Conservation (phyloP, 2,888 invertebrate species). For the Patella caerulea region DNA sequence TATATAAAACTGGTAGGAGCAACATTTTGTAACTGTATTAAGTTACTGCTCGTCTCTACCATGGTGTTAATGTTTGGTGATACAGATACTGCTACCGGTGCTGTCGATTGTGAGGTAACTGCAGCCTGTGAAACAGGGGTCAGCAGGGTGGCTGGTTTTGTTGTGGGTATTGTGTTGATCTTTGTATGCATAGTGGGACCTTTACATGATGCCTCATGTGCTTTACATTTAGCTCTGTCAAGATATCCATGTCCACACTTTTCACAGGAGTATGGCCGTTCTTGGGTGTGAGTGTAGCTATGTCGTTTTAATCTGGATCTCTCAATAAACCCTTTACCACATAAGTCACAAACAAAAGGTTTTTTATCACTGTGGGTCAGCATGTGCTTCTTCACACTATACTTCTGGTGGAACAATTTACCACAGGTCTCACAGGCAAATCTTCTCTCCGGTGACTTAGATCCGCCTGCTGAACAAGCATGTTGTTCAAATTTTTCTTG, state of each 20-base stretch:
- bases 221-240: slow-evolving; percentile 4
- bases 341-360: slow-evolving; percentile 4
- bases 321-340: slow-evolving; percentile 6
- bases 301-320: slow-evolving; percentile 9
- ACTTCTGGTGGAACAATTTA: neutral
- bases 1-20: slow-evolving; percentile 4
- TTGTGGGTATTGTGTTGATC: slow-evolving; percentile 4
- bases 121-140: neutral
- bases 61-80: neutral
- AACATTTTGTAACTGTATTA: slow-evolving; percentile 2
- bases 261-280: slow-evolving; percentile 2
- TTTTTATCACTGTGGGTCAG: slow-evolving; percentile 5
- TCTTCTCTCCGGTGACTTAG: neutral
- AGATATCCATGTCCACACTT: slow-evolving; percentile 6
- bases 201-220: neutral
- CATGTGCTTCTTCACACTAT: slow-evolving; percentile 8
- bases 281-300: slow-evolving; percentile 6
- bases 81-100: neutral
- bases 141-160: slow-evolving; percentile 2
- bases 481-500: neutral
- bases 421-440: slow-evolving; percentile 2
- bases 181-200: slow-evolving; percentile 3
- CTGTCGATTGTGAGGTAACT: neutral
- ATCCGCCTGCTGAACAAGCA: neutral
- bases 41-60: neutral